A percentile compares a stretch with the other conserved stretches of the same genome.
Conservation (phyloP, 2,113 vertebrate genomes). For the Chlorodrepanis virens region DNA sequence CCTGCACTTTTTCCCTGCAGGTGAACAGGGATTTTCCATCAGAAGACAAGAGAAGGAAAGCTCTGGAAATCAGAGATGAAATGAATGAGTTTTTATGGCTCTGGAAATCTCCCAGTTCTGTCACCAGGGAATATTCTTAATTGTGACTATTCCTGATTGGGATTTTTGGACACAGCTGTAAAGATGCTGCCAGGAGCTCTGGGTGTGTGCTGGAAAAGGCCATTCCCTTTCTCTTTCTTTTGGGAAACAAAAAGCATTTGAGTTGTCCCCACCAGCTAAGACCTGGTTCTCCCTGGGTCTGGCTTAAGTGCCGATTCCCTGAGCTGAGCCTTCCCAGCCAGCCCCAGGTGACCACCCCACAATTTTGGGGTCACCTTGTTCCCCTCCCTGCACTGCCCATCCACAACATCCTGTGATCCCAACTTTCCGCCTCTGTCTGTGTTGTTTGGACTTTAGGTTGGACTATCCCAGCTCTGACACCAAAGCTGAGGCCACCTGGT, state of each 20-base stretch:
- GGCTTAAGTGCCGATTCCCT: background rate
- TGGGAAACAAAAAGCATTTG: background rate
- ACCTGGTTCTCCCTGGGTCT: background rate
- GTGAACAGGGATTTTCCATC: background rate
- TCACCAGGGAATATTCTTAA: background rate
- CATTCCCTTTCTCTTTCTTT: background rate
- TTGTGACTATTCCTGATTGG: fast-evolving
- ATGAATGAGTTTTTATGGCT: background rate
- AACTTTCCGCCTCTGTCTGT: fast-evolving
- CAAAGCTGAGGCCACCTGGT: background rate
- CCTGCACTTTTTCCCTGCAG: background rate
- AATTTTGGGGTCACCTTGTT: background rate
- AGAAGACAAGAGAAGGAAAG: background rate
- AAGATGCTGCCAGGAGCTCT: background rate
- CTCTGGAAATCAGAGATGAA: background rate
- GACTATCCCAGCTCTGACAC: background rate
- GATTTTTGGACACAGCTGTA: background rate
- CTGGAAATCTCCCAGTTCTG: background rate
- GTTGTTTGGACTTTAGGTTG: background rate
- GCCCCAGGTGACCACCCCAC: background rate
- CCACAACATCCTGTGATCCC: background rate
- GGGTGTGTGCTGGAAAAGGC: background rate
- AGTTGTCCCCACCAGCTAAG: background rate
- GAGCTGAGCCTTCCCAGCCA: background rate
- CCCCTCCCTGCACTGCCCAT: background rate